phyloP scores from a whole-genome alignment of 2,797 vertebrate genomes.

The Silurus aristotelis region DNA sequence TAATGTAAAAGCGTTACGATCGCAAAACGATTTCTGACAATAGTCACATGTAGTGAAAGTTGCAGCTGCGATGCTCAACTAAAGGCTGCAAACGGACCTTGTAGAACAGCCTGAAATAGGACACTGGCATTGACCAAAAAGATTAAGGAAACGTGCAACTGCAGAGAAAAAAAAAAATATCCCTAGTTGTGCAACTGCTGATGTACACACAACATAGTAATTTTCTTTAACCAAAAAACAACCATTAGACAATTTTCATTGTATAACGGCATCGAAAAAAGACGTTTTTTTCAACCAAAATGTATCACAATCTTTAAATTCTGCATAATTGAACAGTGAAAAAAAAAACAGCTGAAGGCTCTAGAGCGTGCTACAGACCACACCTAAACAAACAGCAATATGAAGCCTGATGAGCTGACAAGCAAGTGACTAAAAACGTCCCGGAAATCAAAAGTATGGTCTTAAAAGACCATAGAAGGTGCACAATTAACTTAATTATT shows the following conservation, averaged over 20 bases:
- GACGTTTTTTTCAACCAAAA: not conserved
- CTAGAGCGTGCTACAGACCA: not conserved
- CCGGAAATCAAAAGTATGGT: too few relatives aligned
- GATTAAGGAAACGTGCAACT: too few relatives aligned
- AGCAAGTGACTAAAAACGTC: not conserved
- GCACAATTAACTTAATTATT: constrained; percentile 32
- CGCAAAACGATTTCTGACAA: not conserved
- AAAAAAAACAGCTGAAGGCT: not conserved
- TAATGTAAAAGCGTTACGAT: too few relatives aligned
- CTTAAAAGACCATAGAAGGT: not conserved
- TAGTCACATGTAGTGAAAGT: not conserved
- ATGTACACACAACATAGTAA: not conserved
- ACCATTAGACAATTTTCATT: not conserved
- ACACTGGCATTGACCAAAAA: not conserved
- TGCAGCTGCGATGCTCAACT: not conserved
- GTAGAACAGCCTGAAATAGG: not conserved
- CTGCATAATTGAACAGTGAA: not conserved
- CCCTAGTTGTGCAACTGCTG: not conserved
- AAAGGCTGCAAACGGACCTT: not conserved
- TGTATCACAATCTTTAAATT: not conserved
- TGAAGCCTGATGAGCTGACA: not conserved
- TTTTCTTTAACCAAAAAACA: not conserved
- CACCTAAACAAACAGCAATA: constrained; percentile 1
- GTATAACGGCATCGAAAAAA: not conserved
- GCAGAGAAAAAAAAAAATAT: not conserved